Conservation (phyloP, 1,140 invertebrate species). For the Zaprionus kolodkinae region DNA sequence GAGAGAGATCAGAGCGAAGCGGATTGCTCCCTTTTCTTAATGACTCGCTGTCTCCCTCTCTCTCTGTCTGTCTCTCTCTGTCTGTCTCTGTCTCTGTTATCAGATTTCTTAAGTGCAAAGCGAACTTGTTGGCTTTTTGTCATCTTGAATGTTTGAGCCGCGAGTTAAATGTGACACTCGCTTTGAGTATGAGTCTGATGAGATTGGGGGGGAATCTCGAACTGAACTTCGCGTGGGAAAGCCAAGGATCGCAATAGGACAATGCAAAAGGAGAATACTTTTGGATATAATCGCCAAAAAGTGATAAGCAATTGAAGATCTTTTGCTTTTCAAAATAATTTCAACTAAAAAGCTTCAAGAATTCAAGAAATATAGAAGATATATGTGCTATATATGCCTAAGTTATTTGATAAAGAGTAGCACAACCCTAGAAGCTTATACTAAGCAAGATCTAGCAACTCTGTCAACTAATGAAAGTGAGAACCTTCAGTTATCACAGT, state of each 20-base stretch:
- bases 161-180: slow-evolving; percentile 79
- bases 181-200: slow-evolving; percentile 75
- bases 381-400: no score
- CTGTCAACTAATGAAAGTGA: no score
- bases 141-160: slow-evolving; percentile 79
- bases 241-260: background rate
- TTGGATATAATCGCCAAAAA: background rate
- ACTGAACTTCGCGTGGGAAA: slow-evolving; percentile 46
- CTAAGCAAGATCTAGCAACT: no score
- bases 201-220: slow-evolving; percentile 43
- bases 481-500: no score
- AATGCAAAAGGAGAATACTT: slow-evolving; percentile 29
- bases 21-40: slow-evolving; percentile 28
- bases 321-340: background rate
- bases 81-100: slow-evolving; percentile 43
- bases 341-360: background rate
- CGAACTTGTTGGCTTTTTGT: slow-evolving; percentile 83
- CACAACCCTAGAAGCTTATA: no score
- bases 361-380: background rate
- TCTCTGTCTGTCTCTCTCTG: background rate
- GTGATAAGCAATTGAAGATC: background rate
- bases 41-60: background rate
- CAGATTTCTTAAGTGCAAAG: slow-evolving; percentile 83
- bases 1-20: background rate
- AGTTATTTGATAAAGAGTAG: no score